phyloP scores from a whole-genome alignment of 64 coral and sea anemone species.

The Catalaphyllia jardinei region DNA sequence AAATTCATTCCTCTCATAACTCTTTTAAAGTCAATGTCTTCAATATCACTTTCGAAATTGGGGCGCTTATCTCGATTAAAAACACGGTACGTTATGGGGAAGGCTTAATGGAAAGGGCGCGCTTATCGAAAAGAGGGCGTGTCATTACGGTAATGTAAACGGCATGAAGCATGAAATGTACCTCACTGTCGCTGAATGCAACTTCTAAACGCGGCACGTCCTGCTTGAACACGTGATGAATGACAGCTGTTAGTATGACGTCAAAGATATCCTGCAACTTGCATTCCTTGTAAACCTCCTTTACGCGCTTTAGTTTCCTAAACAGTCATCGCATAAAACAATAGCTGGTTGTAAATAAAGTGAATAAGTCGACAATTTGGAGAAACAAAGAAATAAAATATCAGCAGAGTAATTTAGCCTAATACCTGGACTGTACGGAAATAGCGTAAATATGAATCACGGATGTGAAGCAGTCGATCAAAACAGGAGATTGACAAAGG shows the following conservation, averaged over 20 bases:
- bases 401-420: background rate
- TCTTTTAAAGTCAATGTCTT: too few species aligned
- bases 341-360: background rate
- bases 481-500: background rate
- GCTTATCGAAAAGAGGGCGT: too few species aligned
- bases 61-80: too few species aligned
- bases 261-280: conserved; percentile 19
- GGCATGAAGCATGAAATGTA: background rate
- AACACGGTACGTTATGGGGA: too few species aligned
- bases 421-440: conserved; percentile 49
- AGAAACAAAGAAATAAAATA: background rate
- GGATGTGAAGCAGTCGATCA: conserved; percentile 28
- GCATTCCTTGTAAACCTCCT: background rate
- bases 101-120: too few species aligned
- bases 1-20: too few species aligned
- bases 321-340: background rate
- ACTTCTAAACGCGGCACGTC: background rate
- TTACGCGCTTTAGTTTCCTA: background rate
- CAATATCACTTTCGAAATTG: too few species aligned
- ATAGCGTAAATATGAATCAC: conserved; percentile 45
- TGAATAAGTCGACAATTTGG: background rate
- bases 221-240: conserved; percentile 7
- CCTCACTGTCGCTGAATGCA: background rate
- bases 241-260: conserved; percentile 3
- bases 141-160: too few species aligned